phyloP scores from a whole-genome alignment of 2,888 invertebrate genomes.

The Crocallis elinguaria region DNA sequence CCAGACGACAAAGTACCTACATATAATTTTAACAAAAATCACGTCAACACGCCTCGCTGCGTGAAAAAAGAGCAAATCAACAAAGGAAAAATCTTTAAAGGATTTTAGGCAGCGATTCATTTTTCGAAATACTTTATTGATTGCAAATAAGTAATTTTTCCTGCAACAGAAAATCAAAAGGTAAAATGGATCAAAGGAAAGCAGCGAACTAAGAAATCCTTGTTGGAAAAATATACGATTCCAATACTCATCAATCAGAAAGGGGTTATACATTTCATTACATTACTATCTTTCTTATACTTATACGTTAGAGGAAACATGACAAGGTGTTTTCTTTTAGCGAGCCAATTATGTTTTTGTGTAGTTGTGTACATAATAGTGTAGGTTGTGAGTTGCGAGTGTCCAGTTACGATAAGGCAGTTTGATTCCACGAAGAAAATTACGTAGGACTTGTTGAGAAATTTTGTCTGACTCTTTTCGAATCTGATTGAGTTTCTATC shows the following conservation, averaged over 20 bases:
- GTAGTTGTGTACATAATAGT: neutral
- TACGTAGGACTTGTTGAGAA: too few relatives aligned
- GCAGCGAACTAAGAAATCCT: slow-evolving; percentile 6
- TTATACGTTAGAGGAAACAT: slow-evolving; percentile 13
- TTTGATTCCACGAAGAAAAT: neutral
- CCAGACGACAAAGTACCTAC: too few relatives aligned
- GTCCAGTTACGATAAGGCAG: neutral
- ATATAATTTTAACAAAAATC: too few relatives aligned
- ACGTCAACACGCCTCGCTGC: too few relatives aligned
- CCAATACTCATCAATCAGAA: slow-evolving; percentile 28
- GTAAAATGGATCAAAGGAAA: neutral
- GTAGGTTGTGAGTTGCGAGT: neutral
- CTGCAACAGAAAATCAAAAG: neutral
- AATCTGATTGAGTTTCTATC: too few relatives aligned
- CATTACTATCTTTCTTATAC: slow-evolving; percentile 20
- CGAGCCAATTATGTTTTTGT: neutral
- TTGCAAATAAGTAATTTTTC: too few relatives aligned
- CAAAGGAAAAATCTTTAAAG: too few relatives aligned
- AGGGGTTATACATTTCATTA: slow-evolving; percentile 22
- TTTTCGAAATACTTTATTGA: too few relatives aligned
- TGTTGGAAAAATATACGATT: slow-evolving; percentile 10
- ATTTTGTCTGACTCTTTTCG: too few relatives aligned
- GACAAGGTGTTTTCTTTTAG: slow-evolving; percentile 6
- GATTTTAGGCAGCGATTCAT: too few relatives aligned
- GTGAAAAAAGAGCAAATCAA: too few relatives aligned